Evolutionary conservation across 2,888 invertebrate species (phyloP).

Genomic region (Mesorhabditis sp.): DNA sequence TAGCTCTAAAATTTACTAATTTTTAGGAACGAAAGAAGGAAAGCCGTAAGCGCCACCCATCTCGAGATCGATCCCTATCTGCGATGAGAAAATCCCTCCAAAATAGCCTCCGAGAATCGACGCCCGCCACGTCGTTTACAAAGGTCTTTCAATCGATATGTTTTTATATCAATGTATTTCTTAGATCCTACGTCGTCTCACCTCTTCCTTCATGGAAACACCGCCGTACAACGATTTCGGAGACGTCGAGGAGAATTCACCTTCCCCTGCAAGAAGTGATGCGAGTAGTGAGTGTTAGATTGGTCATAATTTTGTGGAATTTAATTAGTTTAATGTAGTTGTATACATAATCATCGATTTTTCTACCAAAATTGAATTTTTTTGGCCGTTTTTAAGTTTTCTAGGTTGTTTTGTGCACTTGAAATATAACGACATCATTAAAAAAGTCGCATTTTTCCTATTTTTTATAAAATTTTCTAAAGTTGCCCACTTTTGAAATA

Average conservation of each 20-base stretch:
- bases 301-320: too few relatives aligned
- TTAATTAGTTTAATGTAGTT: too few relatives aligned
- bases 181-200: neutral
- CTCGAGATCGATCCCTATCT: neutral
- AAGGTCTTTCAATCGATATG: neutral
- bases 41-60: neutral
- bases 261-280: neutral
- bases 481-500: too few relatives aligned
- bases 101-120: neutral
- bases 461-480: too few relatives aligned
- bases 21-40: neutral
- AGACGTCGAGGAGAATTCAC: neutral
- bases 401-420: too few relatives aligned
- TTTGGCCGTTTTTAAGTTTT: too few relatives aligned
- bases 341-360: too few relatives aligned
- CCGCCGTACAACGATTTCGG: conserved; percentile 1
- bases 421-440: too few relatives aligned
- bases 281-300: too few relatives aligned
- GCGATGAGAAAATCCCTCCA: conserved; percentile 1
- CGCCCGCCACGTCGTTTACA: neutral
- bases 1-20: too few relatives aligned
- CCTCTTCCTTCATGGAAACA: neutral
- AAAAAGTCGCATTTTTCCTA: too few relatives aligned
- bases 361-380: too few relatives aligned
- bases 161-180: neutral